Percentiles rank a stretch among this genome's conserved stretches.
These are phyloP conservation scores for Rhamnusium bicolor DNA, from an alignment of 2,888 invertebrate genomes.

Conservation along the genomic window DNA sequence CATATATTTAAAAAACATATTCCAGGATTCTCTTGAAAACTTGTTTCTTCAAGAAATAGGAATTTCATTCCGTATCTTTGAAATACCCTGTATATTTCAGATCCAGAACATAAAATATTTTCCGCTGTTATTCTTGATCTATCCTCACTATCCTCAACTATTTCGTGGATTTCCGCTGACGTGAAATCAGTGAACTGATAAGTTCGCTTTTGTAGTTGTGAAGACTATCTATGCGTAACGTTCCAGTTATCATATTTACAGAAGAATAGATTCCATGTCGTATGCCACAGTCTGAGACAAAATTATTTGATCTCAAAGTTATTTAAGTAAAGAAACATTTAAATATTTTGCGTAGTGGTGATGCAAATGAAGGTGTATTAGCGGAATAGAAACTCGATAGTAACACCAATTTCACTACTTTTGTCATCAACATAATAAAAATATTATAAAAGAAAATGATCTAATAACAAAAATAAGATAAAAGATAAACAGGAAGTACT, in stretches of 20 bases:
- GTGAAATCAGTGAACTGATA: not conserved
- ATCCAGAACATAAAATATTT: not conserved
- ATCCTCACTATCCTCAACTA: not conserved
- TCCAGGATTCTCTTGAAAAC: no score
- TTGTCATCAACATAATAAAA: no score
- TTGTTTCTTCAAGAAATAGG: no score
- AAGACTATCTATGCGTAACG: conserved; percentile 6
- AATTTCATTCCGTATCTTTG: no score
- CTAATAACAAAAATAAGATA: no score
- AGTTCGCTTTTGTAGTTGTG: conserved; percentile 7
- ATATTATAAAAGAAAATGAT: no score
- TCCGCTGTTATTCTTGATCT: not conserved
- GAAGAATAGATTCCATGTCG: not conserved
- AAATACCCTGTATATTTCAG: not conserved
- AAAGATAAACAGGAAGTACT: no score
- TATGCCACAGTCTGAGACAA: not conserved
- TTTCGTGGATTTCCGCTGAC: not conserved
- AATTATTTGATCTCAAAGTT: not conserved
- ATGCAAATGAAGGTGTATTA: no score
- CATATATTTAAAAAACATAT: no score
- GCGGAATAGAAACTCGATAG: no score
- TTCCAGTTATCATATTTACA: conserved; percentile 20
- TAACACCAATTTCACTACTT: no score
- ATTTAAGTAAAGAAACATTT: not conserved
- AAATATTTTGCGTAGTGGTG: no score